Evolutionary conservation across 2,113 vertebrate species (phyloP).

Genomic region (Erpornis zantholeuca): DNA sequence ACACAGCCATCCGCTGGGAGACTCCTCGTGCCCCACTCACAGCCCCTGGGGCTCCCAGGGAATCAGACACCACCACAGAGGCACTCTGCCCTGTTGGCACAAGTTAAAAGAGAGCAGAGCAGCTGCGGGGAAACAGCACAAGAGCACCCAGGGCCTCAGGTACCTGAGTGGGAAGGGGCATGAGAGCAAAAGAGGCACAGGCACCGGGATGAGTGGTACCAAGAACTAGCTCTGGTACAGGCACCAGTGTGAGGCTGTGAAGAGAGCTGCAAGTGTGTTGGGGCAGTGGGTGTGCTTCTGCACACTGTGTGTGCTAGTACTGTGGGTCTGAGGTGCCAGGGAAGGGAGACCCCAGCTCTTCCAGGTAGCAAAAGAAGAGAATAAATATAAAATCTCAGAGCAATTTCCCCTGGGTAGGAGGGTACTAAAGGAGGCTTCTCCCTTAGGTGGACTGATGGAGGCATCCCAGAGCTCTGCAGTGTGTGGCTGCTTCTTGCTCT

Average conservation of each 20-base stretch:
- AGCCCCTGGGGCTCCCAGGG: background rate
- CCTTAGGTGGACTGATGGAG: background rate
- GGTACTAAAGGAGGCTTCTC: background rate
- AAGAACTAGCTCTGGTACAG: conserved; percentile 11
- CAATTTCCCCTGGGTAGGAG: background rate
- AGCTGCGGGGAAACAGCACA: background rate
- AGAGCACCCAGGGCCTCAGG: background rate
- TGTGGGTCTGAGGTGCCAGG: background rate
- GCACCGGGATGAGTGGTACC: conserved; percentile 23
- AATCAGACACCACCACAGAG: background rate
- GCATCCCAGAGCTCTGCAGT: background rate
- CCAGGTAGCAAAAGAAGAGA: conserved; percentile 33
- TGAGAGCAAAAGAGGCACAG: background rate
- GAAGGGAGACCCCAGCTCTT: conserved; percentile 1
- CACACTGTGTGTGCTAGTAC: background rate
- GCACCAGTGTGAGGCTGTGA: conserved; percentile 43
- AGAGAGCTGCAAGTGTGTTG: background rate
- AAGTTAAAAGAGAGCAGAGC: conserved; percentile 21
- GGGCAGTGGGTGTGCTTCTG: conserved; percentile 27
- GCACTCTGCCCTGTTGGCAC: conserved; percentile 42
- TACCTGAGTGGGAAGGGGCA: conserved; percentile 21
- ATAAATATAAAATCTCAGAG: conserved; percentile 48
- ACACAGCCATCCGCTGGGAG: background rate
- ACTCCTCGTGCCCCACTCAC: background rate
- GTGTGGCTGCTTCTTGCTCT: background rate